phyloP scores from a whole-genome alignment of 2,888 invertebrate species.

The Pachymerium ferrugineum region DNA sequence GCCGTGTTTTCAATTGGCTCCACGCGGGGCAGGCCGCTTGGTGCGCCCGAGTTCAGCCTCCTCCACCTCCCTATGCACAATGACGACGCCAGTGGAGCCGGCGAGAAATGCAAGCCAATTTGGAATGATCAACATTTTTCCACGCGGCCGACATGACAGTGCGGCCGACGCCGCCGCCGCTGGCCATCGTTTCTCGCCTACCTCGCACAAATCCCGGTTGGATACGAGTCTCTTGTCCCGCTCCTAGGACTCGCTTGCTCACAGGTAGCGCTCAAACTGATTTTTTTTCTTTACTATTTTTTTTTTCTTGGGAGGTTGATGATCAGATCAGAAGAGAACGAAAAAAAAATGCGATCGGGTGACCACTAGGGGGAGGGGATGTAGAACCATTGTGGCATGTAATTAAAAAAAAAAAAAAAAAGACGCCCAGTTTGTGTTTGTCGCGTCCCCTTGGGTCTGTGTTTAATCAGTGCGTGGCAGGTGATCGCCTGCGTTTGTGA shows the following conservation, averaged over 20 bases:
- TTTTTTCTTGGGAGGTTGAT: background rate
- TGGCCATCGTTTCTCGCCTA: conserved; percentile 10
- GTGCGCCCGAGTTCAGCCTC: conserved; percentile 20
- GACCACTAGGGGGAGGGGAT: background rate
- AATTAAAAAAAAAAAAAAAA: conserved; percentile 2
- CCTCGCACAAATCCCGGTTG: conserved; percentile 5
- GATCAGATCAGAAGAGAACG: too few relatives aligned
- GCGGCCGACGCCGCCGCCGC: conserved; percentile 21
- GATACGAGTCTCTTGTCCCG: background rate
- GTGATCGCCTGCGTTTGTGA: conserved; percentile 18
- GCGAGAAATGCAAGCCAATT: conserved; percentile 33
- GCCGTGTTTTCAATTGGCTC: conserved; percentile 21
- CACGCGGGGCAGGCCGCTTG: conserved; percentile 24
- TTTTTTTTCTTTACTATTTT: background rate
- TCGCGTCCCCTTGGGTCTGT: conserved; percentile 21
- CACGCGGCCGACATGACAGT: conserved; percentile 21
- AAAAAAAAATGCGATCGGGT: background rate
- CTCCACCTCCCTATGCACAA: conserved; percentile 30
- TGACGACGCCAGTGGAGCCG: conserved; percentile 30
- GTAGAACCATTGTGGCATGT: conserved; percentile 6
- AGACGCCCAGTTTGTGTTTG: conserved; percentile 3
- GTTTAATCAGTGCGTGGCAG: conserved; percentile 21
- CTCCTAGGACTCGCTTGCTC: background rate
- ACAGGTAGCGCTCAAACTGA: conserved; percentile 8
- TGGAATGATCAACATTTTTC: conserved; percentile 30